Base-by-base conservation (phyloP, 1,140 invertebrate genomes). In the Contarinia nasturtii region DNA sequence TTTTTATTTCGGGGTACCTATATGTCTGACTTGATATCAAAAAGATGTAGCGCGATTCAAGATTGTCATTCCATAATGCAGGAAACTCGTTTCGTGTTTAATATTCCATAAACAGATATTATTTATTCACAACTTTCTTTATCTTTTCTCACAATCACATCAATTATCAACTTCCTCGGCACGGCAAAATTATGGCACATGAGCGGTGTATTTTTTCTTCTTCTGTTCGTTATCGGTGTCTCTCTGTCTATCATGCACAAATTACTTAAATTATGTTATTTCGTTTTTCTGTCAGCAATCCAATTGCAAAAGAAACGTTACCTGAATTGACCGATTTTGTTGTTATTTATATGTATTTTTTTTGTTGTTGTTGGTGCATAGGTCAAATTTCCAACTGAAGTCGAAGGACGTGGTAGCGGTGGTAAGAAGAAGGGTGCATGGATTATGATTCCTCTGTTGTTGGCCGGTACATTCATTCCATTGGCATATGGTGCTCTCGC, bases 401-500 rank as follows among this genome's bases (percentile, higher is more conserved):
- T 73, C 15, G 77, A 80, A 41, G 52, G 78, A 33, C 70, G 75
- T 50, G 66, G 73, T 48, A 66, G 59, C 58, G 70, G 73, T 71
- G 80, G 76, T 59, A 82, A 80, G 63, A 76, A 77, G 53, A 67
- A 76, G 54, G 72, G 75, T 27, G 77, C 79, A 12, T 70, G 84
- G 48, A 66, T 86, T 21, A 74, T 84, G 48, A 77, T 86, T 53
- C 80, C 82, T 4, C 59, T 86, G 42, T 68, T 87, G 54, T 75
- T 85, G 48, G 80, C 78, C 27, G 82, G 82, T 38, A 83, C 82
- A 51, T 64, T 86, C 55, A 73, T 87, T 14, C 83, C 83, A 1
- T 62, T 87, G 21, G 82, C 82, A 4, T 76, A 86, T 40, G 82
- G 82, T 42, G 80, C 80, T 2, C 61, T 87, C 5, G 82, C 82